Evolutionary conservation across 2,888 invertebrate genomes (phyloP), one percentile per base, ranked within the genome.

Genomic region (Epinotia demarniana): DNA sequence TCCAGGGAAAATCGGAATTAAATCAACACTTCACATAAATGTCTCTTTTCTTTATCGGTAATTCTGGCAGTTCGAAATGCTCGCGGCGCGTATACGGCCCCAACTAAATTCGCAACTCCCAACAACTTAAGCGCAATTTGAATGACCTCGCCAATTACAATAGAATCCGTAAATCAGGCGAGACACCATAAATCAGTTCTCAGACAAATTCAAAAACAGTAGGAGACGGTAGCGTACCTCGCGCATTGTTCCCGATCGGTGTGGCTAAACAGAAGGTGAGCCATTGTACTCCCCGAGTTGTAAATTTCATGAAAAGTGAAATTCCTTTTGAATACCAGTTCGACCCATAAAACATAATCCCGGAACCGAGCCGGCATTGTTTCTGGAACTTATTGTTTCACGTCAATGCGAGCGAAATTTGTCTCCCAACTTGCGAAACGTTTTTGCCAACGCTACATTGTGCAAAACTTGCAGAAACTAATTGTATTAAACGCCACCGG

Each of bases 261-360:
- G 91, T 91, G 92, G 90, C 93, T 90, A 93, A 94, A 94, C 93
- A 94, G 93, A 93, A 94, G 94, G 94, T 94, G 92, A 89, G 87
- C 85, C 90, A 87, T 90, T 94, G 92, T 93, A 92, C 88, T 86
- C 81, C 0, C 81, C 83, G 84, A 91, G 92, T 94, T 94, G 93
- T 93, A 93, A 94, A 94, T 94, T 94, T 93, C 92, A 91, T 92
- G 93, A 94, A 94, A 94, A 94, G 93, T 94, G 93, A 94, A 94
- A 94, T 94, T 93, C 94, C 94, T 93, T 92, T 92, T 91, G 92
- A 94, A 93, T 88, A 86, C 91, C 89, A 86, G 85, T 90, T 90
- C 87, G 88, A 83, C 86, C 89, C 92, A 94, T 94, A 94, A 93
- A 93, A 75, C 79, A 79, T 93, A 91, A 92, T 89, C 84, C 87